These are phyloP conservation scores for Cuculus canorus DNA, from an alignment of 2,797 vertebrate genomes.

Conservation along the genomic window DNA sequence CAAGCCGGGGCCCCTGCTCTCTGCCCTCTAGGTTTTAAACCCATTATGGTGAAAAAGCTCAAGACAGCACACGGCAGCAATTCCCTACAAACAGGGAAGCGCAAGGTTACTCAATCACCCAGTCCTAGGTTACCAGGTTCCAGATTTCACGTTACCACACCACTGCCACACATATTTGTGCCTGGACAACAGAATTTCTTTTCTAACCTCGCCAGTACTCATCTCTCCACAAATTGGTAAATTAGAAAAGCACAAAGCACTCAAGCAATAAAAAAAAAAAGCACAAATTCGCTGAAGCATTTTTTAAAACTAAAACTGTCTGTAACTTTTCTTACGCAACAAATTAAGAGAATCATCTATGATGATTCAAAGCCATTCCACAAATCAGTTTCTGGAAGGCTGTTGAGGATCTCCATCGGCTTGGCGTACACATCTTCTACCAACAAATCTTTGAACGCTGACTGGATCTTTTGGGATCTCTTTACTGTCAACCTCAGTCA, in stretches of 20 bases:
- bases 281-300: not conserved
- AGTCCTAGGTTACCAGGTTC: not conserved
- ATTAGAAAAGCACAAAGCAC: not conserved
- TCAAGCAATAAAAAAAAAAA: not conserved
- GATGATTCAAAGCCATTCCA: no score
- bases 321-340: no score
- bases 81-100: not conserved
- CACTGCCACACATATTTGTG: not conserved
- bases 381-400: no score
- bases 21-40: not conserved
- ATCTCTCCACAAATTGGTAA: not conserved
- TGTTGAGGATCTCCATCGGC: no score
- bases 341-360: no score
- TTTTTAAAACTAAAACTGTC: not conserved
- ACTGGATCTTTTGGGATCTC: no score
- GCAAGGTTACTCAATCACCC: not conserved
- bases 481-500: no score
- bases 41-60: not conserved
- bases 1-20: not conserved
- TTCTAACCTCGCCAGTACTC: not conserved
- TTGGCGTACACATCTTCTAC: no score
- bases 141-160: not conserved
- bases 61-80: not conserved
- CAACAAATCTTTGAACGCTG: no score
- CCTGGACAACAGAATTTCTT: not conserved